These are phyloP conservation scores for Sesamia inferens DNA, from an alignment of 2,888 invertebrate species.

Conservation along the genomic window DNA sequence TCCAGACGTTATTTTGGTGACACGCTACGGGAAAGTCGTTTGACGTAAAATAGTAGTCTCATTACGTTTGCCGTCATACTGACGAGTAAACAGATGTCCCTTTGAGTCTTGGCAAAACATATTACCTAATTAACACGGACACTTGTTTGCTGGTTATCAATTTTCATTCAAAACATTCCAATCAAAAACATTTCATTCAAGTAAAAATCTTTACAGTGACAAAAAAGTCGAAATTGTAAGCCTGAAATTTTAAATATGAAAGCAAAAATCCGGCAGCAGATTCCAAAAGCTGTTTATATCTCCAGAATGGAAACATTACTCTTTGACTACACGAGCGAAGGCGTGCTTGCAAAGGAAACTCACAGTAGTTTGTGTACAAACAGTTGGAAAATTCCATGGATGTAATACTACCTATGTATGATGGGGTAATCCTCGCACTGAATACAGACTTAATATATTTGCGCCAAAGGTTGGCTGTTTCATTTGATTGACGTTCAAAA, in stretches of 20 bases:
- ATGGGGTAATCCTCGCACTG: conserved; percentile 37
- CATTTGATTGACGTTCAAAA: conserved; percentile 12
- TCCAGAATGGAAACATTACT: conserved; percentile 39
- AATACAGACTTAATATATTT: conserved; percentile 29
- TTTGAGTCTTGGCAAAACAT: conserved; percentile 35
- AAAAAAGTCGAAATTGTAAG: not conserved
- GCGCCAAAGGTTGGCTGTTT: conserved; percentile 33
- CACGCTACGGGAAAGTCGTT: conserved; percentile 19
- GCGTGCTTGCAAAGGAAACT: conserved; percentile 35
- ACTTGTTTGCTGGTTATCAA: conserved; percentile 14
- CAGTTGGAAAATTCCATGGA: conserved; percentile 53
- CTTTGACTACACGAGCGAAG: conserved; percentile 26
- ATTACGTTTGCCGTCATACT: conserved; percentile 39
- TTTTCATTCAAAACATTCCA: conserved; percentile 10
- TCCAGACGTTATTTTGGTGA: conserved; percentile 39
- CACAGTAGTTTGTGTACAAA: conserved; percentile 39
- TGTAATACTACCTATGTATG: conserved; percentile 25
- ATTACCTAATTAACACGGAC: conserved; percentile 29
- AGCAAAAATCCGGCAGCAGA: not conserved
- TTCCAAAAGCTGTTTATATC: conserved; percentile 40
- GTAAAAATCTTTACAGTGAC: not conserved
- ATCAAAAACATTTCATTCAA: not conserved
- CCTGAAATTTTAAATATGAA: conserved; percentile 8
- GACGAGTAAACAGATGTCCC: conserved; percentile 40
- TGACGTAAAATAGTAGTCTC: conserved; percentile 44